phyloP scores from a whole-genome alignment of 2,113 vertebrate genomes.

The Alligator mississippiensis region DNA sequence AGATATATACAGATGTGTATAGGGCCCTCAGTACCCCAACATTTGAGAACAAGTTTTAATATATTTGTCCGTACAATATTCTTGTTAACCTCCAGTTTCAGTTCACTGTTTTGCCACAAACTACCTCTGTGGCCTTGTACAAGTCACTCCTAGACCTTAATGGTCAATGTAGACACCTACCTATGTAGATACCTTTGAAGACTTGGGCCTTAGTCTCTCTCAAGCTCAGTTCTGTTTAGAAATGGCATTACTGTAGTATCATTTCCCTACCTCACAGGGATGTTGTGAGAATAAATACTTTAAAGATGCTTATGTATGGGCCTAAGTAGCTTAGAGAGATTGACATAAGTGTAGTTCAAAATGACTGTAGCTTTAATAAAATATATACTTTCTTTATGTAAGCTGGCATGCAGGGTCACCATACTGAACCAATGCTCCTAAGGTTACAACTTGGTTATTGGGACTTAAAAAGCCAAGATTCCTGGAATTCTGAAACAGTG shows the following conservation, averaged over 20 bases:
- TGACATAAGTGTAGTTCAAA: neutral
- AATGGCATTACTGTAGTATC: neutral
- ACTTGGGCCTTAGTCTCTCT: neutral
- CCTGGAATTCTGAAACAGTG: neutral
- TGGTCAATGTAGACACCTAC: neutral
- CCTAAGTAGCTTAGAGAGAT: neutral
- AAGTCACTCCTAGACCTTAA: neutral
- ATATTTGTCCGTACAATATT: neutral
- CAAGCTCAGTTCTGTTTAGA: neutral
- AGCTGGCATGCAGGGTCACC: neutral
- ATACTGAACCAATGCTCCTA: neutral
- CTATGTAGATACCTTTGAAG: neutral
- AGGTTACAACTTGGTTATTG: neutral
- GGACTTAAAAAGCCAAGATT: constrained; percentile 22
- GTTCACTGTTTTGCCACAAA: neutral
- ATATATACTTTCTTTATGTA: neutral
- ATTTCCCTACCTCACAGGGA: neutral
- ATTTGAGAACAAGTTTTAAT: neutral
- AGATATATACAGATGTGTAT: neutral
- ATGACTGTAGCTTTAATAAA: neutral
- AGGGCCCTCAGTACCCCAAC: neutral
- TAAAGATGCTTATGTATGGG: neutral
- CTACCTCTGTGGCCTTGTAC: neutral
- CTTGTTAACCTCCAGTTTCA: neutral
- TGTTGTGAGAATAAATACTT: neutral